phyloP scores from a whole-genome alignment of 2,888 invertebrate genomes.

The Drosophila suboccidentalis region DNA sequence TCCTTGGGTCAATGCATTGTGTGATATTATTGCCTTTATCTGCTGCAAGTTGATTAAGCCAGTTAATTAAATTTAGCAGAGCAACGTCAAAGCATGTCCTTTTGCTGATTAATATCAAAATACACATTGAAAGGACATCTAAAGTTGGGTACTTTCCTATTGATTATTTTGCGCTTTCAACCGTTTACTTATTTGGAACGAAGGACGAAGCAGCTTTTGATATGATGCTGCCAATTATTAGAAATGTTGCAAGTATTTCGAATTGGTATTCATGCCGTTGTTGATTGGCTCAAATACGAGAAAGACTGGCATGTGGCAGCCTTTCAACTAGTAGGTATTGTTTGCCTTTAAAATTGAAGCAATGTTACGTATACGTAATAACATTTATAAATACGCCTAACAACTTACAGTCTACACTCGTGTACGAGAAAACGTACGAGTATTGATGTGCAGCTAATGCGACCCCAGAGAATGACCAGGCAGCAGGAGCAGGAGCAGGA shows the following conservation, averaged over 20 bases:
- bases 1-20: not conserved
- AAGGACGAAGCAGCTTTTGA: not conserved
- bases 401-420: conserved; percentile 36
- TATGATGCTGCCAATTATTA: conserved; percentile 51
- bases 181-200: not conserved
- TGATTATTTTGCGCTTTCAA: not conserved
- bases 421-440: conserved; percentile 26
- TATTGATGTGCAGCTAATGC: conserved; percentile 81
- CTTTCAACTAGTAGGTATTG: conserved; percentile 30
- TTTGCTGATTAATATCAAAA: conserved; percentile 3
- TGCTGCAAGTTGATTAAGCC: conserved; percentile 31
- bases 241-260: conserved; percentile 19
- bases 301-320: conserved; percentile 18
- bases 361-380: conserved; percentile 77
- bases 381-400: conserved; percentile 81
- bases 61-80: conserved; percentile 29
- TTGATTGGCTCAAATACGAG: conserved; percentile 8
- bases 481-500: conserved; percentile 31
- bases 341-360: conserved; percentile 72
- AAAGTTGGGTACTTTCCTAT: conserved; percentile 15
- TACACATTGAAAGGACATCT: conserved; percentile 10
- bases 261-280: conserved; percentile 23
- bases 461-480: conserved; percentile 74
- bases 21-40: not conserved
- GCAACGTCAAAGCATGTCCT: conserved; percentile 10